Conservation (phyloP, 1,140 invertebrate genomes). For the fruit fly (Drosophila melanogaster) region DNA sequence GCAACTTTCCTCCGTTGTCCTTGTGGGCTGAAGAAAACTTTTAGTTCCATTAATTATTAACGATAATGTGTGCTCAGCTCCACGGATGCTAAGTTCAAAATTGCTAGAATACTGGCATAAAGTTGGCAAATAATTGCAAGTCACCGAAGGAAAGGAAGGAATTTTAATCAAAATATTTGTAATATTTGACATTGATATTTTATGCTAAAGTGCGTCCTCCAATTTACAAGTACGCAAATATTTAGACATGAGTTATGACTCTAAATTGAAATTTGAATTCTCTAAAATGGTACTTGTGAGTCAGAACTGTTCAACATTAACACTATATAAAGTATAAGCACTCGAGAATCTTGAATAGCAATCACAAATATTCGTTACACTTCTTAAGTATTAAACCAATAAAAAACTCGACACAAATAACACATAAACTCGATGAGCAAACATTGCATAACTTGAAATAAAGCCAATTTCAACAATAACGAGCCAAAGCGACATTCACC, state of each 20-base stretch:
- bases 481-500: slow-evolving; percentile 16
- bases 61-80: slow-evolving; percentile 32
- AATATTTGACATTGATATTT: slow-evolving; percentile 15
- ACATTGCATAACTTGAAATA: slow-evolving; percentile 54
- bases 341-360: background rate
- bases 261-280: too few species aligned
- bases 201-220: background rate
- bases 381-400: slow-evolving; percentile 53
- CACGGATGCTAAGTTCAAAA: slow-evolving; percentile 24
- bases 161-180: background rate
- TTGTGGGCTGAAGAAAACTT: slow-evolving; percentile 40
- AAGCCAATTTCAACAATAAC: slow-evolving; percentile 34
- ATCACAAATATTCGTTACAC: slow-evolving; percentile 13
- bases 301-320: too few species aligned
- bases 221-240: background rate
- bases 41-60: slow-evolving; percentile 65
- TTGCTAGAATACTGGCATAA: slow-evolving; percentile 17
- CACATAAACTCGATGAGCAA: slow-evolving; percentile 58
- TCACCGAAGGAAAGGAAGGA: slow-evolving; percentile 12
- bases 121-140: slow-evolving; percentile 54
- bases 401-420: slow-evolving; percentile 41
- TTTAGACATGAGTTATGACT: too few species aligned
- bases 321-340: background rate
- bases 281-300: too few species aligned
- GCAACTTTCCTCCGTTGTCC: slow-evolving; percentile 32